These are phyloP conservation scores for Falco biarmicus DNA, from an alignment of 2,797 vertebrate genomes.

Conservation along the genomic window DNA sequence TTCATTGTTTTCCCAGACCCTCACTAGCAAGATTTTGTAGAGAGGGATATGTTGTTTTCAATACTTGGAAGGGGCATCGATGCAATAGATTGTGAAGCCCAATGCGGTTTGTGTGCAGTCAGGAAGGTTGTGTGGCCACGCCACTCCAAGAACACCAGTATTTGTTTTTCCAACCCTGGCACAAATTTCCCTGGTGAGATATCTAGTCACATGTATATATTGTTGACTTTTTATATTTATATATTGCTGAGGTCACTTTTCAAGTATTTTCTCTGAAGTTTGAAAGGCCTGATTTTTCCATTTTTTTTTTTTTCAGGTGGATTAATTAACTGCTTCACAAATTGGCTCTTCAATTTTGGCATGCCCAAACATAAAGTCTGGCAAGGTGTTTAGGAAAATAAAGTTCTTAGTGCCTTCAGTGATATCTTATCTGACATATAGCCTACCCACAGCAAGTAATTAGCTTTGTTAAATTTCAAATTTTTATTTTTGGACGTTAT, in stretches of 20 bases:
- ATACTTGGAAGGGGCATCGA: accelerated
- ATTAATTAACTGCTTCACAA: background rate
- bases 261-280: background rate
- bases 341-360: background rate
- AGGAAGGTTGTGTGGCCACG: background rate
- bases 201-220: background rate
- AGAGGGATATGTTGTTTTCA: background rate
- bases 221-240: background rate
- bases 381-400: background rate
- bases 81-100: background rate
- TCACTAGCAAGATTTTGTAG: background rate
- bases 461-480: background rate
- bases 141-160: background rate
- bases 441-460: background rate
- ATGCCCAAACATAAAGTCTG: background rate
- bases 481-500: background rate
- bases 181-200: background rate
- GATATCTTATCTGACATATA: background rate
- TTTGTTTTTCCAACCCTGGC: background rate
- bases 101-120: background rate
- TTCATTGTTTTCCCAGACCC: background rate
- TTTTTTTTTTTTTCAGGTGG: background rate
- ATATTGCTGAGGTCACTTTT: background rate
- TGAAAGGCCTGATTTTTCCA: background rate
- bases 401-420: background rate